These are phyloP conservation scores for Anthrax anthrax DNA, from an alignment of 2,888 invertebrate species.

Conservation along the genomic window DNA sequence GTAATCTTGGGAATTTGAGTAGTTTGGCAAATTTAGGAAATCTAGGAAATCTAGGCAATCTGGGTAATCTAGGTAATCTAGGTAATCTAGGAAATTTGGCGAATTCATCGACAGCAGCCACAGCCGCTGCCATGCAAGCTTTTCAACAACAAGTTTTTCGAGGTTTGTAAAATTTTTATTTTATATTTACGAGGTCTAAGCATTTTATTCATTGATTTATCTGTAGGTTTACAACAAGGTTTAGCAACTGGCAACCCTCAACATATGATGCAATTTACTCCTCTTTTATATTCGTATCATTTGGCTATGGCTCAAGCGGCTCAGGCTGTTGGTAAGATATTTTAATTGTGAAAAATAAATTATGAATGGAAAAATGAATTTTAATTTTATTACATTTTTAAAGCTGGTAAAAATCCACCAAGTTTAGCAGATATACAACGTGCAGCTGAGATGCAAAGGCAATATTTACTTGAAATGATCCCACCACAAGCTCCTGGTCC, in stretches of 20 bases:
- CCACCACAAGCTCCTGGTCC: slow-evolving; percentile 41
- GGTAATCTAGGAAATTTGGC: slow-evolving; percentile 22
- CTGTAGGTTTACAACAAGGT: slow-evolving; percentile 28
- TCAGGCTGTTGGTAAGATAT: slow-evolving; percentile 36
- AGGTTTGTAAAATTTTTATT: slow-evolving; percentile 38
- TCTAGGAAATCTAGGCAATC: slow-evolving; percentile 24
- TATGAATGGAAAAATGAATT: background rate
- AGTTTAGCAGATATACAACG: slow-evolving; percentile 64
- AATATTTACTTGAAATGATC: slow-evolving; percentile 94
- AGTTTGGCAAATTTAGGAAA: slow-evolving; percentile 25
- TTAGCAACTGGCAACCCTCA: slow-evolving; percentile 44
- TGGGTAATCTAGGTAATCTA: slow-evolving; percentile 23
- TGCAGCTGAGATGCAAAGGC: slow-evolving; percentile 79
- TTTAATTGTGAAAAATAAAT: background rate
- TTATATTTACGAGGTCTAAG: too few species aligned
- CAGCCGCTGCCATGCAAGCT: slow-evolving; percentile 66
- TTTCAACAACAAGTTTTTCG: slow-evolving; percentile 70
- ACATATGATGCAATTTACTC: slow-evolving; percentile 80
- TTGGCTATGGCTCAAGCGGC: slow-evolving; percentile 70
- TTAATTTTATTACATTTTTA: slow-evolving; percentile 13
- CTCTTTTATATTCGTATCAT: slow-evolving; percentile 78
- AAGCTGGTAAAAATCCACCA: slow-evolving; percentile 27
- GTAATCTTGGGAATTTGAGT: slow-evolving; percentile 18
- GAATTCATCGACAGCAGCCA: slow-evolving; percentile 34
- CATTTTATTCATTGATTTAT: background rate